Evolutionary conservation across 2,888 invertebrate genomes (phyloP).

Genomic region (Philereme transversata): DNA sequence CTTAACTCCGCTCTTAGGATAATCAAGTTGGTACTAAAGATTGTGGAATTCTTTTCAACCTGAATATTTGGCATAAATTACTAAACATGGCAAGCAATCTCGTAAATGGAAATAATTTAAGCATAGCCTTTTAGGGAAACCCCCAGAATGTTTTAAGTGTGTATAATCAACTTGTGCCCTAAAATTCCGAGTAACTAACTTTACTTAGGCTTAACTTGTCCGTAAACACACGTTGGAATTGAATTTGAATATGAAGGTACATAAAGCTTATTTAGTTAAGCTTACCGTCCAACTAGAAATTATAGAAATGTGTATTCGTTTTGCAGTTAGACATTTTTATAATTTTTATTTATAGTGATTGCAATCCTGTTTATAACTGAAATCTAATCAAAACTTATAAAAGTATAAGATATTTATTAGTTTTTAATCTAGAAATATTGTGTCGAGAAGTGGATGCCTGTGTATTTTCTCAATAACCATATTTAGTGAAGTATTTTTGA

Average conservation of each 20-base stretch:
- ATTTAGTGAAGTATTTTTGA: conserved; percentile 6
- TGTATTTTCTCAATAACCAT: neutral
- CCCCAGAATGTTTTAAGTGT: conserved; percentile 24
- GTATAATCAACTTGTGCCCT: conserved; percentile 22
- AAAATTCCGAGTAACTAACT: conserved; percentile 19
- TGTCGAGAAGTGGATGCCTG: neutral
- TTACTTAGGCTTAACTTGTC: conserved; percentile 18
- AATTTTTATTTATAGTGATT: too few relatives aligned
- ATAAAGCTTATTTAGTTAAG: conserved; percentile 2
- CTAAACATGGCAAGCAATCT: conserved; percentile 15
- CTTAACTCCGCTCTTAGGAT: conserved; percentile 10
- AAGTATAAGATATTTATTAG: too few relatives aligned
- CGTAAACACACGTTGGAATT: conserved; percentile 8
- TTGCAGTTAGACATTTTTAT: too few relatives aligned
- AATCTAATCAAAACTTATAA: too few relatives aligned
- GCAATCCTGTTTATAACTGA: too few relatives aligned
- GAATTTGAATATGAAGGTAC: conserved; percentile 13
- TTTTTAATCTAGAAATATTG: too few relatives aligned
- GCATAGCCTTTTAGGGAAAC: conserved; percentile 16
- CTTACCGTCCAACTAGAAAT: neutral
- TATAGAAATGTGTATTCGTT: too few relatives aligned
- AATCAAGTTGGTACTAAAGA: conserved; percentile 14
- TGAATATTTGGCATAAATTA: conserved; percentile 24
- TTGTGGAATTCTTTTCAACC: conserved; percentile 17
- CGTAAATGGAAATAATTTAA: conserved; percentile 24